Base-by-base conservation (phyloP, 2,888 invertebrate species). In the Dryocosmus kuriphilus region DNA sequence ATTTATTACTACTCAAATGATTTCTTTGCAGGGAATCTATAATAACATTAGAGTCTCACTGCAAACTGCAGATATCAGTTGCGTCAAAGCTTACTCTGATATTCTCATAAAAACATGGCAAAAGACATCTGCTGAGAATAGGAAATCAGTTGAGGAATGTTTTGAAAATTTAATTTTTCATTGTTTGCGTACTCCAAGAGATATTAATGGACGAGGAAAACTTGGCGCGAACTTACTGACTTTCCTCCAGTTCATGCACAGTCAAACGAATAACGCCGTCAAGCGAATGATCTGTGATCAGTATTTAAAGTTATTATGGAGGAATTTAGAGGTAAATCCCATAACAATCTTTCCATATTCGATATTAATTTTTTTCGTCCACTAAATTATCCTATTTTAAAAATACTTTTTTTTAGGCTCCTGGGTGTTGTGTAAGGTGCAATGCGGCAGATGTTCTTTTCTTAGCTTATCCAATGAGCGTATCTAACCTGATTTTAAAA, bases 361-460 rank as follows among this genome's bases (percentile, higher is more conserved):
- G n/a, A n/a, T n/a, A n/a, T 16, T 5, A 41, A 0, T 5, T 41
- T 41, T 41, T 41, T 16, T 5, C 41, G 5, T 16, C 1, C 16
- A 16, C 9, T 41, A 41, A 41, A 6, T 16, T 41, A 41, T 41
- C 41, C 27, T 55, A 22, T 62, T 62, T 62, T 62, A 14, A 4
- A 67, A 38, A 27, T 16, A 76, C n/a, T 11, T 74, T 22, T 51
- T 65, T 51, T 35, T 71, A 87, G 86, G 86, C 85, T 71, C 80
- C 82, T 27, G 83, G 84, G 2, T 82, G 80, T 11, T 80, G 57
- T 14, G 67, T 82, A 46, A 81, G 84, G 74, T 87, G 86, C 38
- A 87, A 87, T 55, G 84, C 86, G 0, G 83, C 83, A 46, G 85
- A 87, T 35, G 75, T 87, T 71, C 76, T 87, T 14, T 86, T 87